phyloP scores from a whole-genome alignment of 1,140 invertebrate species.

The Magallana gigas region DNA sequence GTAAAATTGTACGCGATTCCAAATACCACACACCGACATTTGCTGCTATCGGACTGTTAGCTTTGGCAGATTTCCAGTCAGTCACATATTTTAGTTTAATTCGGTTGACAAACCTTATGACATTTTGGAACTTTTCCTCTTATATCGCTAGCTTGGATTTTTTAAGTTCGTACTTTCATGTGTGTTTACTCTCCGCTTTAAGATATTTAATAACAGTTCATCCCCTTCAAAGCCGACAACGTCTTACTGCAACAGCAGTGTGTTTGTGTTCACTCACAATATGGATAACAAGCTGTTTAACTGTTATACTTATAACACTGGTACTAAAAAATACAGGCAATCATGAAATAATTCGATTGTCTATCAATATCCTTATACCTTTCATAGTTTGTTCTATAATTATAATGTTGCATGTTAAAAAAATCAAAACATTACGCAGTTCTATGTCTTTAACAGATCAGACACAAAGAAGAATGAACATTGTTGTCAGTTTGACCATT shows the following conservation, averaged over 20 bases:
- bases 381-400: too few relatives aligned
- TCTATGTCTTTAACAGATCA: too few relatives aligned
- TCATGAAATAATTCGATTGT: too few relatives aligned
- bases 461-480: too few relatives aligned
- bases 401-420: too few relatives aligned
- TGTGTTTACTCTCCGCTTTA: background rate
- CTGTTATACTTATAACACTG: too few relatives aligned
- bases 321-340: too few relatives aligned
- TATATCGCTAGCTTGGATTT: too few relatives aligned
- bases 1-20: background rate
- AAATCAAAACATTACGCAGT: too few relatives aligned
- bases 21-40: background rate
- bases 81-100: background rate
- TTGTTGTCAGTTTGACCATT: too few relatives aligned
- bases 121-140: background rate
- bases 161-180: background rate
- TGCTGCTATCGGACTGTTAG: background rate
- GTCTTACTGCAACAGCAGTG: background rate
- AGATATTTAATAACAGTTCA: background rate
- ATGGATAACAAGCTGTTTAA: background rate
- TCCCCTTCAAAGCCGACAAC: background rate
- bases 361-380: too few relatives aligned
- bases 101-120: background rate
- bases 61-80: background rate
- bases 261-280: background rate